Base-by-base conservation (phyloP, 2,797 vertebrate species). In the Petrocephalus sullivani region DNA sequence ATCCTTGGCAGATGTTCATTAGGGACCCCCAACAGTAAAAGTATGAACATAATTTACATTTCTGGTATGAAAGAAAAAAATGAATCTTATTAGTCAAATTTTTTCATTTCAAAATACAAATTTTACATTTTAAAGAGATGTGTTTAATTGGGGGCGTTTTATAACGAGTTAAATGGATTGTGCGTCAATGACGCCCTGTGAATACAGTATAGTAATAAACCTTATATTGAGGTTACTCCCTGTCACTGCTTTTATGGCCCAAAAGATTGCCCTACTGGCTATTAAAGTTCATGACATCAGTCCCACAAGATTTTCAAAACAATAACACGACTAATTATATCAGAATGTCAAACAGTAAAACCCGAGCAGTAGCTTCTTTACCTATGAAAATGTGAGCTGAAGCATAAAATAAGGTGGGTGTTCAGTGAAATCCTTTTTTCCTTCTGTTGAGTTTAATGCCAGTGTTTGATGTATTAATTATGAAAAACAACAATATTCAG, bases 301-400 rank as follows among this genome's bases (percentile, higher is more conserved):
- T 78, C 71, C 71, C 71, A 78, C 3, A 78, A n/a, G 41, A 78
- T 78, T 78, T 78, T n/a, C 71, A 49, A 78, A 71, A 37, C 64
- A 71, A 71, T 71, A 16, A 71, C 33, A 12, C 64, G 37, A 71
- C 64, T 12, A 71, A 71, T 71, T 37, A 71, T 37, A 37, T 33
- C 28, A 37, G 64, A 71, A 71, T 71, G 64, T 37, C 64, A 71
- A 71, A 37, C 5, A 16, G 4, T 71, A 71, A 71, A 71, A 71
- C 64, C 28, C 33, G 64, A 37, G 12, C 64, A 71, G 33, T 71
- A 71, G 14, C 33, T 28, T 28, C 28, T 28, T 71, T 14, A 71
- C 64, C 28, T 37, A 71, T 4, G 28, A 71, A 67, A 71, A 71
- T 71, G 64, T 71, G 64, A 71, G 64, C 28, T 71, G 64, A 71